A percentile compares a stretch with the other conserved stretches of the same genome.
phyloP scores from a whole-genome alignment of 2,888 invertebrate genomes.

The Gibbula magus region DNA sequence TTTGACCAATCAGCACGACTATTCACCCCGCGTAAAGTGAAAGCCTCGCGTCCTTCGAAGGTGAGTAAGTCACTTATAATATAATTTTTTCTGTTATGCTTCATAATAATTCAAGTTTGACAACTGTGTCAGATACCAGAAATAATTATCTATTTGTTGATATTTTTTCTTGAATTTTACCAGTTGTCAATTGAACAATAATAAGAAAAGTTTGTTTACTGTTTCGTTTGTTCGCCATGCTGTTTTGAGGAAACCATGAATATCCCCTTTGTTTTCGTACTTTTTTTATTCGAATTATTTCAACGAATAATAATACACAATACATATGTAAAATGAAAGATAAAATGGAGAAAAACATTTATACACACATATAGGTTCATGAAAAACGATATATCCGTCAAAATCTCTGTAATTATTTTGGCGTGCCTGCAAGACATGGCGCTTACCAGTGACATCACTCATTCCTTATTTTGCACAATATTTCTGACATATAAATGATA shows the following conservation, averaged over 20 bases:
- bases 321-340: not conserved
- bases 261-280: conserved; percentile 40
- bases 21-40: conserved; percentile 64
- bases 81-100: conserved; percentile 31
- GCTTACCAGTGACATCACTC: conserved; percentile 21
- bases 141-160: conserved; percentile 34
- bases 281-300: conserved; percentile 25
- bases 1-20: conserved; percentile 49
- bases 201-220: conserved; percentile 24
- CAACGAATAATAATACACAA: not conserved
- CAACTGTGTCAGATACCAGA: conserved; percentile 24
- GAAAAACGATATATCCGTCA: not conserved
- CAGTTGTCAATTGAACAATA: not conserved
- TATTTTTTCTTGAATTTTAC: conserved; percentile 18
- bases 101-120: conserved; percentile 9
- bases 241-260: conserved; percentile 31
- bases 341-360: not conserved
- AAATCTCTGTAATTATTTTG: conserved; percentile 6
- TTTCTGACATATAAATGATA: not conserved
- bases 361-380: not conserved
- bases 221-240: conserved; percentile 31
- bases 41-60: conserved; percentile 58
- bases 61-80: conserved; percentile 49
- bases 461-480: conserved; percentile 20
- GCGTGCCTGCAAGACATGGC: conserved; percentile 25